Evolutionary conservation across 2,797 vertebrate species (phyloP).

Genomic region (Enteromius paludinosus): DNA sequence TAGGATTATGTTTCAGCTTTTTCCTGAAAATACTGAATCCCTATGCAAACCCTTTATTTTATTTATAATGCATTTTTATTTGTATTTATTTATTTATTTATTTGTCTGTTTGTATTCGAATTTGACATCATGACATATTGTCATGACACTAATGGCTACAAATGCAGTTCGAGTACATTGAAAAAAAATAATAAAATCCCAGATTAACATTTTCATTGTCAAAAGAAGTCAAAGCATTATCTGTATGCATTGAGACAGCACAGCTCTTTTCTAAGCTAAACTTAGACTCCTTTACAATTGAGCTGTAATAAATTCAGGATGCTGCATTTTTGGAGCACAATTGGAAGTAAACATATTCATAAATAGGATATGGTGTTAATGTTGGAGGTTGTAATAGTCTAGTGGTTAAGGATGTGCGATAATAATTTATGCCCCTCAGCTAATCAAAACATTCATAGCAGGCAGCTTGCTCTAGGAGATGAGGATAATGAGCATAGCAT

Average conservation of each 20-base stretch:
- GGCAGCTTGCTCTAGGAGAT: slow-evolving; percentile 9
- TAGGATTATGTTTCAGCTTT: too few relatives aligned
- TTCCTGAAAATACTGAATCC: too few relatives aligned
- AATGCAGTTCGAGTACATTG: too few relatives aligned
- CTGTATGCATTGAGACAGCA: background rate
- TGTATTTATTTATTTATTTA: too few relatives aligned
- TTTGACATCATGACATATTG: too few relatives aligned
- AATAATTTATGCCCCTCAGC: slow-evolving; percentile 30
- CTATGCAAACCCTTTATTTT: too few relatives aligned
- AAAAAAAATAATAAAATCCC: background rate
- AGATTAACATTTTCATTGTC: background rate
- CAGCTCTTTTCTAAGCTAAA: background rate
- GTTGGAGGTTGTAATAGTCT: slow-evolving; percentile 3
- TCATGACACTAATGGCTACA: too few relatives aligned
- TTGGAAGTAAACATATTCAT: background rate
- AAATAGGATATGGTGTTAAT: background rate
- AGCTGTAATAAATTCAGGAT: slow-evolving; percentile 11
- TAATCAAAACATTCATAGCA: slow-evolving; percentile 30
- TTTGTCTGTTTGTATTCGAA: too few relatives aligned
- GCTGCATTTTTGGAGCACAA: background rate
- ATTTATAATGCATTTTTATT: too few relatives aligned
- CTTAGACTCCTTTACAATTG: background rate
- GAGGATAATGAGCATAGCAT: slow-evolving; percentile 26
- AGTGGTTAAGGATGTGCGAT: slow-evolving; percentile 12
- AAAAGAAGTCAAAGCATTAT: background rate